Evolutionary conservation across 2,797 vertebrate genomes (phyloP).

Genomic region (Natrix natrix): DNA sequence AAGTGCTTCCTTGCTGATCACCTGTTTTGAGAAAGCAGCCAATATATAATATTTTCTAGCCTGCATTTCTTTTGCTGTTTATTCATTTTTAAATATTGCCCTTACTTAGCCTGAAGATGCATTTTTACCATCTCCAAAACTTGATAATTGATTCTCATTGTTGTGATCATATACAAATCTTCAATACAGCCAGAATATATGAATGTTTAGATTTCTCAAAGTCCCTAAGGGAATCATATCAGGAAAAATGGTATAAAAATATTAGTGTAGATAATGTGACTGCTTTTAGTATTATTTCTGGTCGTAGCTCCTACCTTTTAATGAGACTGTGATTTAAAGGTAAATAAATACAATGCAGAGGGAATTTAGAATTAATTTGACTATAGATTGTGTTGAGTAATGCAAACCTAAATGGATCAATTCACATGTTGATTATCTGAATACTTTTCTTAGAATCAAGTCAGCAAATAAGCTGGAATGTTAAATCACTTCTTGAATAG

Average conservation of each 20-base stretch:
- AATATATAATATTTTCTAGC: background rate
- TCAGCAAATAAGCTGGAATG: constrained; percentile 1
- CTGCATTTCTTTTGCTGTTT: background rate
- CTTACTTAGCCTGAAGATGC: background rate
- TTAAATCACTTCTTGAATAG: background rate
- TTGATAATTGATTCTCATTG: background rate
- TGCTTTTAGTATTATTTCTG: background rate
- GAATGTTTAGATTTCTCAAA: background rate
- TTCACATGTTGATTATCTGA: constrained; percentile 42
- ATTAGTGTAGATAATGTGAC: background rate
- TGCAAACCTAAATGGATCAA: constrained; percentile 44
- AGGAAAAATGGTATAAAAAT: background rate
- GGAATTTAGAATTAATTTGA: constrained; percentile 10
- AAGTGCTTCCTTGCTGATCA: background rate
- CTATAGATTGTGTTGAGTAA: constrained; percentile 11
- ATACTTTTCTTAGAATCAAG: constrained; percentile 47
- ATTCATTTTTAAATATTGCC: background rate
- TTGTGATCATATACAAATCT: background rate
- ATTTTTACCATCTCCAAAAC: constrained; percentile 7
- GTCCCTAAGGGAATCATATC: background rate
- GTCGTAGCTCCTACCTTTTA: constrained; percentile 13
- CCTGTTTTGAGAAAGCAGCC: background rate
- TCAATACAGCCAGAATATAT: background rate
- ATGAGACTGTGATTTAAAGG: constrained; percentile 15
- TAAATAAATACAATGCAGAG: background rate